Conservation (phyloP, 2,888 invertebrate genomes). For the Chalcis sispes region DNA sequence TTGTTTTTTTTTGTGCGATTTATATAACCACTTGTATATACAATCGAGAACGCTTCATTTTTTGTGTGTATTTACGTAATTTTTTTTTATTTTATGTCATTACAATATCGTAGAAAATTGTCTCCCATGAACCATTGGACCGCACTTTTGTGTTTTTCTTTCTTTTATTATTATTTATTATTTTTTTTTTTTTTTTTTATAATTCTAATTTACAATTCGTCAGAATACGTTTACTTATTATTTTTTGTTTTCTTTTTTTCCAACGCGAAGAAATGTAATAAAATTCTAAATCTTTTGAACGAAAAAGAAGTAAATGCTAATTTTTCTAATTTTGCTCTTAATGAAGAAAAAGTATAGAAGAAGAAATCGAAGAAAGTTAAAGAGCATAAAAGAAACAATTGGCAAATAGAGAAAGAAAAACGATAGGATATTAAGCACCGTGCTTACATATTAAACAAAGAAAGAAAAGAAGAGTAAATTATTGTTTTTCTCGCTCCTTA, state of each 20-base stretch:
- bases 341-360: constrained; percentile 19
- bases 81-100: constrained; percentile 31
- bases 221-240: constrained; percentile 2
- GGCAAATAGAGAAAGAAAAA: constrained; percentile 8
- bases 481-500: constrained; percentile 31
- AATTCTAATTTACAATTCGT: constrained; percentile 32
- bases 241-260: too few relatives aligned
- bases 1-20: constrained; percentile 54
- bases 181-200: constrained; percentile 25
- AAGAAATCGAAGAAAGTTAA: constrained; percentile 14
- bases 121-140: constrained; percentile 75
- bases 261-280: constrained; percentile 9
- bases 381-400: constrained; percentile 16
- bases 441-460: constrained; percentile 12
- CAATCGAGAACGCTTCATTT: constrained; percentile 40
- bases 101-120: constrained; percentile 69
- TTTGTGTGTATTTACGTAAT: constrained; percentile 28
- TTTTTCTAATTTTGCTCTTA: constrained; percentile 1
- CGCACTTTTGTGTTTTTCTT: constrained; percentile 60
- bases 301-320: constrained; percentile 25
- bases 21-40: constrained; percentile 51
- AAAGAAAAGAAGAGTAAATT: constrained; percentile 19
- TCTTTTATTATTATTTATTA: constrained; percentile 5
- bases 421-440: constrained; percentile 49
- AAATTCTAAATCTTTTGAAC: not conserved